Evolutionary conservation across 2,888 invertebrate species (phyloP).

Genomic region (Copidosoma aretas): DNA sequence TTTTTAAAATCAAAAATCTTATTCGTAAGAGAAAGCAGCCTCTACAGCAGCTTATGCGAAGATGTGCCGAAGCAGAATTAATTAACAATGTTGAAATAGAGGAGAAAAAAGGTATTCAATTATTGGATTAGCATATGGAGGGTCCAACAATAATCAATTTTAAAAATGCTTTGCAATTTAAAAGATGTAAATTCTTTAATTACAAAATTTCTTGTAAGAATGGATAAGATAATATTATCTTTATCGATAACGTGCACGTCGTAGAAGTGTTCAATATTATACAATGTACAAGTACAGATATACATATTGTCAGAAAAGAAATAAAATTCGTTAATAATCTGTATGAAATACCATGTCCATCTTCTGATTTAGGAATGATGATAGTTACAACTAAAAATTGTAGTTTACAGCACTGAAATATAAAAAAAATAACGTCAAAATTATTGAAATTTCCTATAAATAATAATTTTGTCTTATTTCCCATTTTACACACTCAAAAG

Average conservation of each 20-base stretch:
- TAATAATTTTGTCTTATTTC: not conserved
- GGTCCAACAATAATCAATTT: not conserved
- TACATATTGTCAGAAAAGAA: conserved; percentile 13
- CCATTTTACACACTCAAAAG: conserved; percentile 13
- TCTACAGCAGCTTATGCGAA: conserved; percentile 1
- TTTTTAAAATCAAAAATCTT: not conserved
- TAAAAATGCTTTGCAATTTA: conserved; percentile 5
- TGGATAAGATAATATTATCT: conserved; percentile 3
- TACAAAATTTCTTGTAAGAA: not conserved
- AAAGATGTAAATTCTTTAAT: conserved; percentile 3
- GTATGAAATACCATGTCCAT: not conserved
- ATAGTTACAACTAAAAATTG: not conserved
- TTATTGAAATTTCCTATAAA: conserved; percentile 3
- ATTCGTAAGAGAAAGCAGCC: not conserved
- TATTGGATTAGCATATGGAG: conserved; percentile 5
- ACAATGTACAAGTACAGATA: not conserved
- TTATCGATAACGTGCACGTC: conserved; percentile 4
- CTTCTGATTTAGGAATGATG: conserved; percentile 5
- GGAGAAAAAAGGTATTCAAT: not conserved
- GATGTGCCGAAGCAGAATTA: not conserved
- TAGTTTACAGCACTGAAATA: not conserved
- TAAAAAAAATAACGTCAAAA: not conserved
- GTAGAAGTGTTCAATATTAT: conserved; percentile 9
- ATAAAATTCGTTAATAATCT: not conserved
- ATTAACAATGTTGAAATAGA: not conserved